Percentiles rank a stretch among this genome's conserved stretches.
Conservation (phyloP, 2,113 vertebrate species). For the Channa argus region DNA sequence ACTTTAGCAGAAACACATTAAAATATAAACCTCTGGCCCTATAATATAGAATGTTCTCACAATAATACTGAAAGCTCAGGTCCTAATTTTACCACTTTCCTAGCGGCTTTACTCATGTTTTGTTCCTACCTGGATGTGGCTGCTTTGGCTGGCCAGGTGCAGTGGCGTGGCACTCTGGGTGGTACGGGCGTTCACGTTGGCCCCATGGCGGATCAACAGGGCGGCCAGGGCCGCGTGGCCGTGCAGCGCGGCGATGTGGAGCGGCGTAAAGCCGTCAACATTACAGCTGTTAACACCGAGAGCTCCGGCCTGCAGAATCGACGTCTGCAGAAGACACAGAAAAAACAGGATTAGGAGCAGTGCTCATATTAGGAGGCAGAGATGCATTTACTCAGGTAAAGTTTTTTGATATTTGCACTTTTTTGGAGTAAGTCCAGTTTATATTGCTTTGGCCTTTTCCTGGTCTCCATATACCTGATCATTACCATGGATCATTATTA, state of each 20-base stretch:
- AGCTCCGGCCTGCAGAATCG: constrained; percentile 77
- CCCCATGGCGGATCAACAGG: constrained; percentile 88
- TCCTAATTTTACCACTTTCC: background rate
- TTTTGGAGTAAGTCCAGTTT: too few relatives aligned
- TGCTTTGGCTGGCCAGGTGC: constrained; percentile 92
- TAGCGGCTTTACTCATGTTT: background rate
- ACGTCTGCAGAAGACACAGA: constrained; percentile 58
- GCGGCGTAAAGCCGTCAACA: constrained; percentile 84
- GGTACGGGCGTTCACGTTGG: constrained; percentile 82
- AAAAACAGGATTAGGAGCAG: background rate
- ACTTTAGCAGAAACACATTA: too few relatives aligned
- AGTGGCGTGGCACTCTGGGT: constrained; percentile 86
- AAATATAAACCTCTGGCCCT: too few relatives aligned
- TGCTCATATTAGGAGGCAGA: too few relatives aligned
- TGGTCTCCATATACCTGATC: too few relatives aligned
- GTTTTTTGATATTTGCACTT: too few relatives aligned
- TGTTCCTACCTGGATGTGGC: constrained; percentile 86
- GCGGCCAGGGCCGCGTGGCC: constrained; percentile 82
- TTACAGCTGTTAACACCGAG: constrained; percentile 89
- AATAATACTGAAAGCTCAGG: too few relatives aligned
- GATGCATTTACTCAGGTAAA: too few relatives aligned
- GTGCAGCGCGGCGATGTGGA: constrained; percentile 91
- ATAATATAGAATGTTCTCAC: too few relatives aligned
- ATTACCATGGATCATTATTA: too few relatives aligned
- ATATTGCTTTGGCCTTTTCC: too few relatives aligned